Base-by-base conservation (phyloP, 2,797 vertebrate genomes). In the Triplophysa bombifrons region DNA sequence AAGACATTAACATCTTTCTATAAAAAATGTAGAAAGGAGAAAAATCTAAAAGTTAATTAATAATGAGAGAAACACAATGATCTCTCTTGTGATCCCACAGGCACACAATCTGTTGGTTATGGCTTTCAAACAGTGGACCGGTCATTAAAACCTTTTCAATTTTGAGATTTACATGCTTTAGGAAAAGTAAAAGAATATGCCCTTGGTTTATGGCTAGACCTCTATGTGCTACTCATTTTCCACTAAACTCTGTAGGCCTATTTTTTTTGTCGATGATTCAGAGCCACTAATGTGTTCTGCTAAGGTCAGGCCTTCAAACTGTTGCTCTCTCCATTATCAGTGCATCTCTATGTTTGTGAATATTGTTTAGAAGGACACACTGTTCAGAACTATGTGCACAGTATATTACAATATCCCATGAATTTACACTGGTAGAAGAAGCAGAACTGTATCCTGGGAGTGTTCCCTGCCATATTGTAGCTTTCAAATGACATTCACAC, bases 281-380 rank as follows among this genome's bases (percentile, higher is more conserved):
- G 80, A 83, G 81, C 25, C 61, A 48, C 78, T 80, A 65, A 74
- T 81, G 76, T 70, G 72, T 19, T 61, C 46, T 17, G 38, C 55
- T 63, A 72, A 72, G 67, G 74, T 75, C 65, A 75, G 65, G 53
- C 73, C 61, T 70, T 83, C 71, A 63, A 75, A 76, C 84, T 72
- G 67, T 64, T 58, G 66, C n/a, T 44, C 60, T 74, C 30, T 58
- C 69, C 53, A 60, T 38, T 80, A 72, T 72, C 46, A 22, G 64
- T 69, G 55, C 72, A 74, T 78, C 41, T 61, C 10, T 9, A 27
- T 78, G 44, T 78, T 70, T 78, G 55, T 78, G 65, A 27, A 58
- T 2, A 16, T 11, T 20, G n/a, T 78, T 53, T 51, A 67, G n/a
- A 30, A 63, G 53, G 75, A 69, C 66, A 61, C 65, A 3, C 55